Conservation (phyloP, 2,888 invertebrate genomes). For the Papilio gigon region DNA sequence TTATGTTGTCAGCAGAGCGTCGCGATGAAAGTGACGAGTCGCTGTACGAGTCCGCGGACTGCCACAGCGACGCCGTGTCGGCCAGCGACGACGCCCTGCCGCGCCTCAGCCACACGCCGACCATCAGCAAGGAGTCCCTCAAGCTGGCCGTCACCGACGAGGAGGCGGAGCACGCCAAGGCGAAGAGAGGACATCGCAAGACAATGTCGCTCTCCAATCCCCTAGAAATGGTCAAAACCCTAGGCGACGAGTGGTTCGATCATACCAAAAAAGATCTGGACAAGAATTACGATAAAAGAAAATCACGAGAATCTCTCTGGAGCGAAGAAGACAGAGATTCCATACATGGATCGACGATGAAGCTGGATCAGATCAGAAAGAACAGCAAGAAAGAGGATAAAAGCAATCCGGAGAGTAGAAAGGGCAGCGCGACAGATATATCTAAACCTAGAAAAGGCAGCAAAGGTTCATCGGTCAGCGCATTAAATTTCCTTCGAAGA, state of each 20-base stretch:
- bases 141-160: slow-evolving; percentile 77
- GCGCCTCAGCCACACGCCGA: slow-evolving; percentile 69
- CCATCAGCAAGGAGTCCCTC: slow-evolving; percentile 77
- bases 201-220: slow-evolving; percentile 79
- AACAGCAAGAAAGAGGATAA: slow-evolving; percentile 75
- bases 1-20: slow-evolving; percentile 62
- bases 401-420: slow-evolving; percentile 60
- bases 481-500: slow-evolving; percentile 71
- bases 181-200: slow-evolving; percentile 75
- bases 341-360: slow-evolving; percentile 67
- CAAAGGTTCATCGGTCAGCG: slow-evolving; percentile 74
- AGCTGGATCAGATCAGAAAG: slow-evolving; percentile 69
- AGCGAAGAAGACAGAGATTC: slow-evolving; percentile 78
- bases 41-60: slow-evolving; percentile 77
- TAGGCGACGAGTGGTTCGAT: slow-evolving; percentile 79
- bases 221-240: slow-evolving; percentile 72
- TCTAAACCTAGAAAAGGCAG: slow-evolving; percentile 72
- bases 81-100: slow-evolving; percentile 75
- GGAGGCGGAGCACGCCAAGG: slow-evolving; percentile 65
- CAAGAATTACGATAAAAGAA: slow-evolving; percentile 71
- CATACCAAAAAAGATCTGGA: slow-evolving; percentile 69
- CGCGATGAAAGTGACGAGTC: slow-evolving; percentile 79
- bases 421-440: slow-evolving; percentile 64
- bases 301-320: slow-evolving; percentile 77
- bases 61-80: slow-evolving; percentile 75